Conservation (phyloP, 2,113 vertebrate species). For the Toxotes chatareus region DNA sequence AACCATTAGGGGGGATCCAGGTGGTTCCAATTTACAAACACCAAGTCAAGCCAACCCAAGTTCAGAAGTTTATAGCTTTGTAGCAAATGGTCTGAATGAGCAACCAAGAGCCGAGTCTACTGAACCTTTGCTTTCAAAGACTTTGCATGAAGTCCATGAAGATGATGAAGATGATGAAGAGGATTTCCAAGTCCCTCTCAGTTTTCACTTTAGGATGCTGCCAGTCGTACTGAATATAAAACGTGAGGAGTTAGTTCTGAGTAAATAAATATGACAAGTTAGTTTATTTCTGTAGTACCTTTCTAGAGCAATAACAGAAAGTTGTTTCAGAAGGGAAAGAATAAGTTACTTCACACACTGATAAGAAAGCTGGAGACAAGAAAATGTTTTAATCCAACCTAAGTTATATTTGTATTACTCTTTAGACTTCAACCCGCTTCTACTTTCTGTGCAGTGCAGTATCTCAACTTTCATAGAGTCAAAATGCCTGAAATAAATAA, state of each 20-base stretch:
- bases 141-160: not conserved
- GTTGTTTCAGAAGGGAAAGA: not conserved
- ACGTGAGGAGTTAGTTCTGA: not conserved
- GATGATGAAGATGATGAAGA: constrained; percentile 2
- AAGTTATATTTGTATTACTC: not conserved
- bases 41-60: constrained; percentile 39
- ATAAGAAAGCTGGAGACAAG: not conserved
- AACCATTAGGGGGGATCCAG: constrained; percentile 43
- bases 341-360: not conserved
- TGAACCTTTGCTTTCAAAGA: constrained; percentile 47
- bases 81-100: constrained; percentile 53
- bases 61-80: constrained; percentile 52
- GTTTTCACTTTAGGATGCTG: constrained; percentile 18
- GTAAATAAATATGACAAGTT: not conserved
- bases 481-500: not conserved
- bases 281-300: not conserved
- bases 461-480: not conserved
- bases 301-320: not conserved
- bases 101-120: not conserved
- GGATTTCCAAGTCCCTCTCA: constrained; percentile 21
- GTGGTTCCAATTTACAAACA: constrained; percentile 71
- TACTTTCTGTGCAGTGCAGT: not conserved
- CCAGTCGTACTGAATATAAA: constrained; percentile 28
- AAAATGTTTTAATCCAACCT: not conserved
- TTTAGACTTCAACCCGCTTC: not conserved